These are phyloP conservation scores for Hylaea fasciaria DNA, from an alignment of 2,888 invertebrate species.

Conservation along the genomic window DNA sequence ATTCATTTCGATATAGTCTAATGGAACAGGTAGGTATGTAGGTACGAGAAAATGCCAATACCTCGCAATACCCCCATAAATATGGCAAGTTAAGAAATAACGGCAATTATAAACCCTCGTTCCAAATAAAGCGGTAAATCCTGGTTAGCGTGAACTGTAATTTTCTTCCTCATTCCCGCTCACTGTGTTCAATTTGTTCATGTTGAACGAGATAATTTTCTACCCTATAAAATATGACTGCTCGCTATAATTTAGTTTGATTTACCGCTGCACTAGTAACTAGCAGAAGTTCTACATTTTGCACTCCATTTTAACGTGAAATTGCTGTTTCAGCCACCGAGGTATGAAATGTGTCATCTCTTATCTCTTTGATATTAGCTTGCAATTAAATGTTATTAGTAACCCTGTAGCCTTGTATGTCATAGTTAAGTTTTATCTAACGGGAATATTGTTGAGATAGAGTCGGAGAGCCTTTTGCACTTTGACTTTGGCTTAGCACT, in stretches of 20 bases:
- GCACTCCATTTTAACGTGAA: conserved; percentile 65
- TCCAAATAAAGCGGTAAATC: conserved; percentile 44
- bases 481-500: conserved; percentile 62
- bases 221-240: conserved; percentile 60
- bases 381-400: conserved; percentile 42
- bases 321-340: conserved; percentile 50
- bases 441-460: conserved; percentile 47
- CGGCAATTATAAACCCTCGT: conserved; percentile 36
- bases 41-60: conserved; percentile 9
- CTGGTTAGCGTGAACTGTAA: conserved; percentile 43
- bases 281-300: conserved; percentile 61
- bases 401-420: conserved; percentile 23
- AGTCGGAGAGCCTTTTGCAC: conserved; percentile 39
- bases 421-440: conserved; percentile 46
- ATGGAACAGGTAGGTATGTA: background rate
- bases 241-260: conserved; percentile 68
- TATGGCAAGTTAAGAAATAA: conserved; percentile 27
- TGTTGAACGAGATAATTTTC: conserved; percentile 67
- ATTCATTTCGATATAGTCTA: background rate
- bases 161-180: conserved; percentile 47
- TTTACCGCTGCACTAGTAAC: conserved; percentile 63
- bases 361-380: conserved; percentile 31
- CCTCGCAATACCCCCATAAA: conserved; percentile 27
- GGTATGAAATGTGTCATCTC: conserved; percentile 50
- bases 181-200: conserved; percentile 54